Percentiles rank a stretch among this genome's conserved stretches.
Evolutionary conservation across 2,888 invertebrate genomes (phyloP).

Genomic region (Azorinus chamasolen): DNA sequence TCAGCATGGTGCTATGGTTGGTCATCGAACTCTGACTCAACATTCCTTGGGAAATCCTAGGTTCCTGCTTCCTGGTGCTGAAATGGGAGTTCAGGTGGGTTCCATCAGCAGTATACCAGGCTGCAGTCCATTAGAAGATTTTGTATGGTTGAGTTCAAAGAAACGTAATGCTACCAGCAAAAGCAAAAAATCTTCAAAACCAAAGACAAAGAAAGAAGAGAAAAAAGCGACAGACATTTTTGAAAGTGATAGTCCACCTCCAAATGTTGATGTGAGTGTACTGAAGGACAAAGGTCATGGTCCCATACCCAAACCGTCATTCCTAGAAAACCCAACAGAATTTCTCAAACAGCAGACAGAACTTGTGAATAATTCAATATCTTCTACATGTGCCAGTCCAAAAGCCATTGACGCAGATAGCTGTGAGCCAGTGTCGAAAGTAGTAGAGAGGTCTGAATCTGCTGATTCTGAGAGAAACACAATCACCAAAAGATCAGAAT

Average conservation of each 20-base stretch:
- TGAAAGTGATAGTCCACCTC: conserved; percentile 87
- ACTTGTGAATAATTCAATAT: conserved; percentile 87
- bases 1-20: conserved; percentile 38
- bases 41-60: conserved; percentile 11
- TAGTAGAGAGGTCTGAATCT: conserved; percentile 36
- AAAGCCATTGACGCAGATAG: conserved; percentile 21
- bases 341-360: conserved; percentile 97
- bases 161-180: conserved; percentile 21
- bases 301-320: conserved; percentile 88
- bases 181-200: conserved; percentile 48
- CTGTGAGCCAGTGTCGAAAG: conserved; percentile 1
- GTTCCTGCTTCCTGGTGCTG: not conserved
- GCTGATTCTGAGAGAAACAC: conserved; percentile 43
- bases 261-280: conserved; percentile 89
- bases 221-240: conserved; percentile 73
- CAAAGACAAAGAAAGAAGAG: conserved; percentile 63
- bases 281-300: conserved; percentile 84
- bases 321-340: conserved; percentile 96
- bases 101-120: conserved; percentile 17
- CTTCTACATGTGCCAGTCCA: conserved; percentile 65
- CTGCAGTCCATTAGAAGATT: conserved; percentile 24
- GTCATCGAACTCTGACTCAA: not conserved
- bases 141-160: conserved; percentile 55
- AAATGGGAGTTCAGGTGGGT: not conserved
- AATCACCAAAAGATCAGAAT: conserved; percentile 29